Evolutionary conservation across 2,888 invertebrate species (phyloP), one percentile per base, ranked within the genome.

Genomic region (Drosophila subquinaria): DNA sequence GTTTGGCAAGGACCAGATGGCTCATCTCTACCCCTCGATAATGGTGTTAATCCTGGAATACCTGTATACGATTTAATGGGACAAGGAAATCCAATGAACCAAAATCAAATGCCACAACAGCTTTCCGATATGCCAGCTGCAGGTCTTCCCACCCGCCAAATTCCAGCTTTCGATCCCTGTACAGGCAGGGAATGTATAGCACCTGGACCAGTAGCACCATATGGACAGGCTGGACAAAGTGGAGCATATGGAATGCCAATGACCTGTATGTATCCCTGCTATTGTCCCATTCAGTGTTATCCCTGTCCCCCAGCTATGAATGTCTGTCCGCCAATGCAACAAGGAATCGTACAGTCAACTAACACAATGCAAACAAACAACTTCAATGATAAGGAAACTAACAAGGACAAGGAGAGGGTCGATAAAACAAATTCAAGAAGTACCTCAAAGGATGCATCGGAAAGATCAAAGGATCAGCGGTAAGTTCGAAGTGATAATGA

Each of bases 151-250:
- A 86, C 59, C 6, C 57, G 45, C 9, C 51, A 43, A 1, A 3
- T 9, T 5, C 35, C 69, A 0, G 57, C 1, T 1, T 84, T 84
- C n/a, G 64, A 90, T 86, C 84, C 90, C 3, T 88, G 84, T 4
- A 88, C 84, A 0, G 84, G 84, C 5, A 13, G 23, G 17, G 63
- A 68, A 23, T 3, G 20, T 17, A 6, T 30, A 1, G 8, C 5
- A 17, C 20, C 47, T 17, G n/a, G 1, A 2, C 47, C 15, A 38
- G 3, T 3, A 1, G 27, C 8, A 5, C 11, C 10, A n/a, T 40
- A 15, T 43, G 45, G 23, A 8, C 27, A n/a, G n/a, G 6, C 53
- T 27, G 53, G 20, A 17, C 51, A 33, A 51, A 51, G 13, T 51
- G 35, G 51, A 11, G 45, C 20, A n/a, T 56, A 4, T 13, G 43